phyloP scores from a whole-genome alignment of 2,797 vertebrate genomes.

The Sandelia bainsii region DNA sequence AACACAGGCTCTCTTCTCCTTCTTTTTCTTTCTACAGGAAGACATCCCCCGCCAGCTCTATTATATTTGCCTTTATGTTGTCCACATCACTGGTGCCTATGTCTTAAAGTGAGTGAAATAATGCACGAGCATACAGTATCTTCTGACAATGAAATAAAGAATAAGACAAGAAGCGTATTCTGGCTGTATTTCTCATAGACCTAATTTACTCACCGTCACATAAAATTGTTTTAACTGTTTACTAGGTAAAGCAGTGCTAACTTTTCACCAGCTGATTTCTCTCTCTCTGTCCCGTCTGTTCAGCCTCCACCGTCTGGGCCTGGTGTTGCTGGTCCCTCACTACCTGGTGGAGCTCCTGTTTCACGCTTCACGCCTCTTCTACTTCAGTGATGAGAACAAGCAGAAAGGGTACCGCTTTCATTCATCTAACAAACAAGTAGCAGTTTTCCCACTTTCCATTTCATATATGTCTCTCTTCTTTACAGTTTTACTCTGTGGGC shows the following conservation, averaged over 20 bases:
- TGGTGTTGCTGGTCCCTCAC: slow-evolving; percentile 89
- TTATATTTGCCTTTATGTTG: slow-evolving; percentile 90
- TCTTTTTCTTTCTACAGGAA: slow-evolving; percentile 78
- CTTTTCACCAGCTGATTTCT: neutral
- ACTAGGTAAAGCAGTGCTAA: too few relatives aligned
- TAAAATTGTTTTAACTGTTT: neutral
- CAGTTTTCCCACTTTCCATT: neutral
- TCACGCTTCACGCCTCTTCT: slow-evolving; percentile 89
- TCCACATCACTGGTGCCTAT: slow-evolving; percentile 90
- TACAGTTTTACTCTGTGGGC: slow-evolving; percentile 90
- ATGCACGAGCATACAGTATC: neutral
- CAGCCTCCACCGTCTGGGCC: slow-evolving; percentile 88
- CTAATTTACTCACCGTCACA: too few relatives aligned
- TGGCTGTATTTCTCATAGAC: neutral
- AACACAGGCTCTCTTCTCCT: slow-evolving; percentile 13
- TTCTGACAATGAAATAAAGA: neutral
- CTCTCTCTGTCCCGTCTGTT: slow-evolving; percentile 68
- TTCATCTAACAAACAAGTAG: neutral
- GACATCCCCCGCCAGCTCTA: slow-evolving; percentile 90
- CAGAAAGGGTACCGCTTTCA: slow-evolving; percentile 85
- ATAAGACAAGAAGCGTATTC: neutral
- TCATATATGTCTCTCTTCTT: neutral
- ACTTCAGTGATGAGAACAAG: slow-evolving; percentile 92
- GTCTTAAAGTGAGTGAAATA: slow-evolving; percentile 87
- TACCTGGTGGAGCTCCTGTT: slow-evolving; percentile 91